Conservation (phyloP, 2,888 invertebrate species). For the Metacarcinus magister region DNA sequence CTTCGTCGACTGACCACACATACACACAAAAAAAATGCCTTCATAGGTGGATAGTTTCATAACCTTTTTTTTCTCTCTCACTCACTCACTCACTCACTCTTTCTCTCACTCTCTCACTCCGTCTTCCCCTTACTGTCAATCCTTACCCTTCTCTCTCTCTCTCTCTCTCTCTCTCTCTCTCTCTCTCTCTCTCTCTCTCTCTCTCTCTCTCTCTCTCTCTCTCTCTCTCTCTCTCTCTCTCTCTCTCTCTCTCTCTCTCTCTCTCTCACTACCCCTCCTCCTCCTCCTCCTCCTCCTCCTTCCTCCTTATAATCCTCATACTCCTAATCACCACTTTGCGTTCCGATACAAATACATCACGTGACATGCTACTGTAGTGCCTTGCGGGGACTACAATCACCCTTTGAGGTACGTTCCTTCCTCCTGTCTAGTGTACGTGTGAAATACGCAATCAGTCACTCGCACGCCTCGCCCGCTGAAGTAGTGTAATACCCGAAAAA, state of each 20-base stretch:
- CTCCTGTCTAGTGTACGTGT: conserved; percentile 5
- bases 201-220: neutral
- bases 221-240: neutral
- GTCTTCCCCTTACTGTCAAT: neutral
- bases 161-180: neutral
- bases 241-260: neutral
- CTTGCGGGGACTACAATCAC: neutral
- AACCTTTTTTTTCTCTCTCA: neutral
- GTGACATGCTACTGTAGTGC: neutral
- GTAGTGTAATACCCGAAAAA: conserved; percentile 70
- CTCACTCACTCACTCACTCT: neutral
- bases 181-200: neutral
- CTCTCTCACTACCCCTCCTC: neutral
- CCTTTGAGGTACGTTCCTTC: neutral
- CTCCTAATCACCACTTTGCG: neutral
- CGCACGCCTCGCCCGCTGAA: conserved; percentile 38
- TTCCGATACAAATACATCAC: neutral
- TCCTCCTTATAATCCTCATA: neutral
- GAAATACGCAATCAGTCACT: conserved; percentile 58
- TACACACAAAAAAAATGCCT: neutral
- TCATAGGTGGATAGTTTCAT: neutral
- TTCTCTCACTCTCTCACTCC: neutral
- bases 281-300: neutral
- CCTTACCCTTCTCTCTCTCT: neutral
- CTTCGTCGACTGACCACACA: neutral